Evolutionary conservation across 2,797 vertebrate genomes (phyloP), one percentile per base, ranked within the genome.

Genomic region (Diceros bicornis): DNA sequence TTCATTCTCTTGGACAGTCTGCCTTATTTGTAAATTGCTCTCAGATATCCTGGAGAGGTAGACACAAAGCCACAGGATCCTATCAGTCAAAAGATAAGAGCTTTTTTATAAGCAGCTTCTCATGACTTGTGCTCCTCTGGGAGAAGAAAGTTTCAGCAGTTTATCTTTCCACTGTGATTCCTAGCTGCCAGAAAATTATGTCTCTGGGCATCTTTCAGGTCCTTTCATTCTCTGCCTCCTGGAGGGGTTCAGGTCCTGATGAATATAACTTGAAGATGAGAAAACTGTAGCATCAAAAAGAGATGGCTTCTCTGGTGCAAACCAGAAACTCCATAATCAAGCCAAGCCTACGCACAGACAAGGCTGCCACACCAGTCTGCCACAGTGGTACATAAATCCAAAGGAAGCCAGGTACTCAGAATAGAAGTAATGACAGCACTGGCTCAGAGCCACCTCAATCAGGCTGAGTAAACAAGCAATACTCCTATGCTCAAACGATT

Each of bases 161-260:
- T 90, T 50, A 86, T 29, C 32, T 34, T 91, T 74, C 59, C 23
- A 68, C 64, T 89, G 34, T 69, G 61, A 9, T 32, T 91, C 27
- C 41, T 92, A 7, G 1, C 18, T 89, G 61, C 62, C 78, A 93
- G 77, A 69, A 79, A 89, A 72, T 66, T 7, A 21, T 61, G 62
- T 57, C 79, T 97, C 57, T 7, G 12, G 66, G n/a, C 74, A 57
- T 85, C 77, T 95, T 87, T 95, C 52, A 44, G 69, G 18, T 72
- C 37, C 34, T 90, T 96, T 96, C 41, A 88, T 88, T 94, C n/a
- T 89, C 59, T 69, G 25, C 59, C 32, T 86, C 59, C 78, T 47
- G n/a, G 29, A 75, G 50, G 41, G 16, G 4, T 74, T 61, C 66
- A 75, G 74, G 29, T 93, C 61, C 57, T 68, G 20, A 86, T 34